Conservation (phyloP, 1,140 invertebrate species). For the Harpegnathos saltator region DNA sequence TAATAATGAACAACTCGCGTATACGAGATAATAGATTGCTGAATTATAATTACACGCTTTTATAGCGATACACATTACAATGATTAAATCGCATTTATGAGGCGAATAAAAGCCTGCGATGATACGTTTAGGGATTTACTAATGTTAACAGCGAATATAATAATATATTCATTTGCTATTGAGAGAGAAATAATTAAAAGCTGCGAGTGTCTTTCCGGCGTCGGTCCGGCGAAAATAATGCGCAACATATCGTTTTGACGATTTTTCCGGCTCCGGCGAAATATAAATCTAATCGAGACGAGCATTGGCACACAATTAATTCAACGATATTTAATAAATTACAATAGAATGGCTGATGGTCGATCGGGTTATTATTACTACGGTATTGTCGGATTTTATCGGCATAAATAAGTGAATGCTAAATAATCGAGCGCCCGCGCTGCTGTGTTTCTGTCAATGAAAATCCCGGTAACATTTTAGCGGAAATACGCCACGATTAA, state of each 20-base stretch:
- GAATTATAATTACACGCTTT: conserved; percentile 41
- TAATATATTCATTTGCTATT: no score
- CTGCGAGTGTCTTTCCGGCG: background rate
- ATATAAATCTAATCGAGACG: conserved; percentile 15
- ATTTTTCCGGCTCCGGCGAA: background rate
- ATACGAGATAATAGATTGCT: conserved; percentile 33
- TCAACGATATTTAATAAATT: no score
- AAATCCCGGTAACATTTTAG: conserved; percentile 45
- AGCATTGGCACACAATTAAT: no score
- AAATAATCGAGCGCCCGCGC: conserved; percentile 28
- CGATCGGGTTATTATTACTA: conserved; percentile 10
- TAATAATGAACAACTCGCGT: no score
- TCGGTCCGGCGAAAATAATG: background rate
- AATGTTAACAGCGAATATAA: no score
- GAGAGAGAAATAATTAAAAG: background rate
- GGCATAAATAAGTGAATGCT: conserved; percentile 38
- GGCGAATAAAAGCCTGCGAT: conserved; percentile 35
- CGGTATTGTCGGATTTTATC: conserved; percentile 26
- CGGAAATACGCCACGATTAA: conserved; percentile 35
- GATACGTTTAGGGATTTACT: conserved; percentile 1
- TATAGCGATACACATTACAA: conserved; percentile 39
- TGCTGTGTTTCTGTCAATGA: conserved; percentile 31
- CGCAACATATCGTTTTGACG: background rate
- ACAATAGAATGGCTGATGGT: no score
- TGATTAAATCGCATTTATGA: conserved; percentile 51